Percentiles rank a stretch among this genome's conserved stretches.
Conservation (phyloP, 2,888 invertebrate genomes). For the Halictus ligatus region DNA sequence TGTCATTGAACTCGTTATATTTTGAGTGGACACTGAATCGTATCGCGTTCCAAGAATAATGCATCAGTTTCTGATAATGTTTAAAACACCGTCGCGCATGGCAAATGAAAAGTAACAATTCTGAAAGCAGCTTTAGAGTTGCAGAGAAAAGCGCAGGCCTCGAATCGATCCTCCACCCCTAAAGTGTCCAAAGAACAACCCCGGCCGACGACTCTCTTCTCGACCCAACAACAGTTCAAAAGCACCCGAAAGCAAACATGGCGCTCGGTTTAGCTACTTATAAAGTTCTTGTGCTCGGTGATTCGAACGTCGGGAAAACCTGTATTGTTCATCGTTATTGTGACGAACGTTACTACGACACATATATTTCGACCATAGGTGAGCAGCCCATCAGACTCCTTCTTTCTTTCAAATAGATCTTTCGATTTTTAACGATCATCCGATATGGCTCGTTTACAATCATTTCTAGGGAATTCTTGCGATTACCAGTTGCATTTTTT, state of each 20-base stretch:
- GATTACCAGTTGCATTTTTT: background rate
- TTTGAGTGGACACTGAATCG: background rate
- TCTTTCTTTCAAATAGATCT: conserved; percentile 8
- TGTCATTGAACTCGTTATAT: background rate
- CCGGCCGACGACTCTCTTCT: conserved; percentile 77
- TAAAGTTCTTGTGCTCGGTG: conserved; percentile 94
- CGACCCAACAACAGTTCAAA: conserved; percentile 79
- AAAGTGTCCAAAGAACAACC: conserved; percentile 67
- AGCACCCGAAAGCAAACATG: conserved; percentile 85
- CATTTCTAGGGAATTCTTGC: background rate
- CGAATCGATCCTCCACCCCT: conserved; percentile 77
- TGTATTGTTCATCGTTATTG: conserved; percentile 96
- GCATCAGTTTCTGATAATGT: background rate
- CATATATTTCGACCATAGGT: conserved; percentile 96
- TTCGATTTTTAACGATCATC: conserved; percentile 20
- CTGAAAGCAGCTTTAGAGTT: conserved; percentile 60
- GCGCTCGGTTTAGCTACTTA: conserved; percentile 95
- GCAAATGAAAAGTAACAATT: conserved; percentile 52
- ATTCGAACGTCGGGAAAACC: conserved; percentile 96
- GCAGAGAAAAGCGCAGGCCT: conserved; percentile 76
- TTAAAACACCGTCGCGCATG: conserved; percentile 49
- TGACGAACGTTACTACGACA: conserved; percentile 95
- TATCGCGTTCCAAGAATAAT: background rate
- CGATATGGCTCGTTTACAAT: conserved; percentile 23
- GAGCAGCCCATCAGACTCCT: conserved; percentile 80